Conservation (phyloP, 2,113 vertebrate species). For the Megaceryle torquata region DNA sequence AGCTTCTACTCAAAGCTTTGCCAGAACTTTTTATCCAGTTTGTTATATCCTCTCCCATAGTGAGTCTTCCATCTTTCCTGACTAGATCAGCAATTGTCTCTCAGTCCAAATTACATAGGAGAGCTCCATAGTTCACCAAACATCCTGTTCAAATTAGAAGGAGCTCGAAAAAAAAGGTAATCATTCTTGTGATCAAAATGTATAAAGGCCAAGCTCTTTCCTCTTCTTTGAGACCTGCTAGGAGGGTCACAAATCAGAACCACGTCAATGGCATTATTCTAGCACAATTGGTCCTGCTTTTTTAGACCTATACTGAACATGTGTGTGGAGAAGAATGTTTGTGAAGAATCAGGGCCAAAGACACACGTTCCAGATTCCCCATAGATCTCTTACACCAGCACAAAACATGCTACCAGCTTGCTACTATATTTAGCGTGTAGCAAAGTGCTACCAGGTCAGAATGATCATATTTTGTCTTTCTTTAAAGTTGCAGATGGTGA, state of each 20-base stretch:
- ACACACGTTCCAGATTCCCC: background rate
- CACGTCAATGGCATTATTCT: background rate
- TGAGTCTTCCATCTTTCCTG: background rate
- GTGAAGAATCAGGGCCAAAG: background rate
- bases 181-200: background rate
- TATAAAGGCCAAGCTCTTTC: background rate
- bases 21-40: background rate
- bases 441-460: background rate
- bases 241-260: background rate
- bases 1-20: background rate
- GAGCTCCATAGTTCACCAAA: background rate
- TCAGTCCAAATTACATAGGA: background rate
- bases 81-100: background rate
- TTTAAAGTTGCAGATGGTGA: background rate
- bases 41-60: background rate
- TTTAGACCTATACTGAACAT: accelerated
- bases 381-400: background rate
- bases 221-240: background rate
- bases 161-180: no score
- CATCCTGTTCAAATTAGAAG: background rate
- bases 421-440: background rate
- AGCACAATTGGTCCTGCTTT: accelerated
- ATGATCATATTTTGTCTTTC: background rate
- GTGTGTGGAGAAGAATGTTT: background rate
- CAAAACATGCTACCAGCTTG: background rate